A percentile compares a stretch with the other conserved stretches of the same genome.
phyloP scores from a whole-genome alignment of 2,113 vertebrate genomes.

The Hippocampus mohnikei region DNA sequence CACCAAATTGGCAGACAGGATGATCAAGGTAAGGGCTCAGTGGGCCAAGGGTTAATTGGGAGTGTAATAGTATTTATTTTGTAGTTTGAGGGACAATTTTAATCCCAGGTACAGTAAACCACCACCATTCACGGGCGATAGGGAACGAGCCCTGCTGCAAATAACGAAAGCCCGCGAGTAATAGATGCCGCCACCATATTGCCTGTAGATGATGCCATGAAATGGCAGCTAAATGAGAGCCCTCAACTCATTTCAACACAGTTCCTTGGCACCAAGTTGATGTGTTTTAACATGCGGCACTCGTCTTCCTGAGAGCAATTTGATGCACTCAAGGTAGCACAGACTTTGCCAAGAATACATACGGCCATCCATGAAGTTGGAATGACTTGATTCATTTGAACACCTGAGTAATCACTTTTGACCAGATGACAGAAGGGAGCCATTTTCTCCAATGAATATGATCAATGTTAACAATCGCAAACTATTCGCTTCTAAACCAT shows the following conservation, averaged over 20 bases:
- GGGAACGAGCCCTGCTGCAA: too few relatives aligned
- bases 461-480: not conserved
- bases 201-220: too few relatives aligned
- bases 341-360: not conserved
- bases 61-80: not conserved
- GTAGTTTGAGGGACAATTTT: not conserved
- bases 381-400: not conserved
- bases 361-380: not conserved
- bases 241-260: too few relatives aligned
- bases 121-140: too few relatives aligned
- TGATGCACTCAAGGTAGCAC: not conserved
- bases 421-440: not conserved
- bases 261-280: too few relatives aligned
- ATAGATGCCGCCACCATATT: too few relatives aligned
- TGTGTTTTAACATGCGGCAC: too few relatives aligned
- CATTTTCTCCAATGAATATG: not conserved
- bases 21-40: conserved; percentile 68
- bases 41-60: not conserved
- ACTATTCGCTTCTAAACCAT: not conserved
- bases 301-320: too few relatives aligned
- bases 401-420: not conserved
- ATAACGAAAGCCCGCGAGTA: too few relatives aligned
- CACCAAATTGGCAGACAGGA: conserved; percentile 61
- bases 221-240: too few relatives aligned
- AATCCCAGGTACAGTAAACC: too few relatives aligned